Conservation (phyloP, 2,797 vertebrate genomes). For the Sebastes variabilis region DNA sequence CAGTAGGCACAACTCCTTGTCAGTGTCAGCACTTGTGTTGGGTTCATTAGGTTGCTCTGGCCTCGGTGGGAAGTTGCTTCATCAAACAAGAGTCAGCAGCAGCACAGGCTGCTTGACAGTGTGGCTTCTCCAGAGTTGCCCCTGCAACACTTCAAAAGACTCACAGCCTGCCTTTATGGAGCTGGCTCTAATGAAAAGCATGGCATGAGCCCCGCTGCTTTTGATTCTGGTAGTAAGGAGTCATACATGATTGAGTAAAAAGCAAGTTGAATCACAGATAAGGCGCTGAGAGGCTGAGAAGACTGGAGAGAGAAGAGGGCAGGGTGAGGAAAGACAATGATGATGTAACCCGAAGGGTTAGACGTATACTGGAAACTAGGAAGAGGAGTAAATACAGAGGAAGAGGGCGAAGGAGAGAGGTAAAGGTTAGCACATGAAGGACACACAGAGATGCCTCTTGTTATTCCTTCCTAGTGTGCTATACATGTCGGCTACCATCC, state of each 20-base stretch:
- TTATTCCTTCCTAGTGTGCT: slow-evolving; percentile 61
- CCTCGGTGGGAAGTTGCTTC: slow-evolving; percentile 65
- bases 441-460: slow-evolving; percentile 54
- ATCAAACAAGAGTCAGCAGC: slow-evolving; percentile 76
- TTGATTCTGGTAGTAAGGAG: slow-evolving; percentile 66
- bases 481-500: slow-evolving; percentile 45
- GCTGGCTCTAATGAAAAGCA: slow-evolving; percentile 70
- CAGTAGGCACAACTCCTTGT: slow-evolving; percentile 43
- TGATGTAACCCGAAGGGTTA: slow-evolving; percentile 43
- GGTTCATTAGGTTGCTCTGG: slow-evolving; percentile 69
- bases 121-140: slow-evolving; percentile 58
- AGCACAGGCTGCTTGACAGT: slow-evolving; percentile 46
- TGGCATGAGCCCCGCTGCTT: slow-evolving; percentile 58
- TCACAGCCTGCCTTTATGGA: slow-evolving; percentile 56
- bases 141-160: slow-evolving; percentile 74
- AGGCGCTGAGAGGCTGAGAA: slow-evolving; percentile 27
- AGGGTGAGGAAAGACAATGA: slow-evolving; percentile 42
- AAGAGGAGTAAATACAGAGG: slow-evolving; percentile 41
- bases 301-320: slow-evolving; percentile 23
- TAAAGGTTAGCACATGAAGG: slow-evolving; percentile 59
- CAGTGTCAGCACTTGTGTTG: slow-evolving; percentile 58
- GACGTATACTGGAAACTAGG: slow-evolving; percentile 26
- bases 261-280: slow-evolving; percentile 59
- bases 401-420: too few species aligned
- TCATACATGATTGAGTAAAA: slow-evolving; percentile 75